Base-by-base conservation (phyloP, 37 sponge, comb jelly and placozoan genomes). In the Tethya wilhelma region DNA sequence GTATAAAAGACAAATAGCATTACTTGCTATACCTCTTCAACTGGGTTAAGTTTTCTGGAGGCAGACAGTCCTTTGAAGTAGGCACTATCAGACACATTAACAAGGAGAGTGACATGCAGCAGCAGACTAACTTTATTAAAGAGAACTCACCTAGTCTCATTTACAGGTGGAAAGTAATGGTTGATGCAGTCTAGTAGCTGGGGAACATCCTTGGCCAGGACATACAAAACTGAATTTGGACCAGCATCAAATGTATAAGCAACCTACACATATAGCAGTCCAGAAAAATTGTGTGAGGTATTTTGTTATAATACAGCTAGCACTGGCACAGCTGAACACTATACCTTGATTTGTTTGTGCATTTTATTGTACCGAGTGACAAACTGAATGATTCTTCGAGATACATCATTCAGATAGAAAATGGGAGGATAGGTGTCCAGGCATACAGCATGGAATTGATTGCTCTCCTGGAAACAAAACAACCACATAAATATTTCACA, bases 161-260 rank as follows among this genome's bases (percentile, higher is more conserved):
- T 12, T 5, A 4, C 38, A 1, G 96, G 85, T 41, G 90, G 90
- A 55, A 96, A 93, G 64, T 71, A 80, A 64, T 90, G 77, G 28
- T 30, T 56, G 20, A 93, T 44, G 25, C 93, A 59, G 43, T 82
- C 62, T 38, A 93, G 64, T 2, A 96, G 22, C 38, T 93, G 59
- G 36, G 67, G 73, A 1, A 91, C 73, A 68, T 94, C 72, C 5
- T 57, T n/a, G 0, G 76, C 75, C 43, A 78, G 86, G 0, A 69
- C 68, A 53, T 79, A 91, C 14, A 98, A 71, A n/a, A 96, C 95
- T 38, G 99, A 97, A 79, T 98, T 98, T 11, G 99, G 99, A 31
- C 99, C 99, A 71, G 99, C 99, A 84, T 98, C 99, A 94, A 96
- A 98, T 7, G 99, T 92, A 45, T 98, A 98, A 9, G 93, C 95